A percentile compares a stretch with the other conserved stretches of the same genome.
Conservation (phyloP, 2,113 vertebrate species). For the Cyanoliseus patagonus region DNA sequence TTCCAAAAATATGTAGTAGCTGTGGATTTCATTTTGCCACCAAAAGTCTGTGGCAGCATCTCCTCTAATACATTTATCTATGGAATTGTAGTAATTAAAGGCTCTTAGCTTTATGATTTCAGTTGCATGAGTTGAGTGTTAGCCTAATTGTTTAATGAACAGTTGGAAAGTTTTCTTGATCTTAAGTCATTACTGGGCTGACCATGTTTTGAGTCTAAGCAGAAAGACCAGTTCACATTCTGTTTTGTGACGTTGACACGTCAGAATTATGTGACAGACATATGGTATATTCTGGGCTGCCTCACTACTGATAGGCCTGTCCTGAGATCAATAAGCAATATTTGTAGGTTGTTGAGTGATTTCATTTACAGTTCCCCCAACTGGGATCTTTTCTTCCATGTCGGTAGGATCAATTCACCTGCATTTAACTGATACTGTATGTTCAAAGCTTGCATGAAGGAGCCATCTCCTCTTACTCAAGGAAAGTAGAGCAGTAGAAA, state of each 20-base stretch:
- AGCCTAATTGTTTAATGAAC: slow-evolving; percentile 40
- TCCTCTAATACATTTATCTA: slow-evolving; percentile 12
- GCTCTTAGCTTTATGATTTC: slow-evolving; percentile 31
- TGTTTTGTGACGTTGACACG: slow-evolving; percentile 20
- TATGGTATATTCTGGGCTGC: not conserved
- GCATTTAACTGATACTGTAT: not conserved
- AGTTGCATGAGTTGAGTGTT: slow-evolving; percentile 22
- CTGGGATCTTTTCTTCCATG: not conserved
- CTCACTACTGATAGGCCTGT: not conserved
- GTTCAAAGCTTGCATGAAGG: not conserved
- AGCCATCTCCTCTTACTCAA: not conserved
- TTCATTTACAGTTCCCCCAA: not conserved
- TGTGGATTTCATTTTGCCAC: not conserved
- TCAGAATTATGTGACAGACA: not conserved
- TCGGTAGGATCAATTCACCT: not conserved
- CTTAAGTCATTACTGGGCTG: slow-evolving; percentile 21
- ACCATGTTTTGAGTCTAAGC: not conserved
- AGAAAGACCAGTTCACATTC: not conserved
- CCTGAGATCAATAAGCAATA: not conserved
- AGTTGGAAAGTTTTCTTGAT: slow-evolving; percentile 48
- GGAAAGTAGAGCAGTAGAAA: not conserved
- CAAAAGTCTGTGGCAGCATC: not conserved
- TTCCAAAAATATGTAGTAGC: not conserved
- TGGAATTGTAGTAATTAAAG: slow-evolving; percentile 27
- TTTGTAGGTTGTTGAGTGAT: not conserved